Percentiles rank a stretch among this genome's conserved stretches.
Conservation (phyloP, 2,888 invertebrate genomes). For the Aleiodes alternator region DNA sequence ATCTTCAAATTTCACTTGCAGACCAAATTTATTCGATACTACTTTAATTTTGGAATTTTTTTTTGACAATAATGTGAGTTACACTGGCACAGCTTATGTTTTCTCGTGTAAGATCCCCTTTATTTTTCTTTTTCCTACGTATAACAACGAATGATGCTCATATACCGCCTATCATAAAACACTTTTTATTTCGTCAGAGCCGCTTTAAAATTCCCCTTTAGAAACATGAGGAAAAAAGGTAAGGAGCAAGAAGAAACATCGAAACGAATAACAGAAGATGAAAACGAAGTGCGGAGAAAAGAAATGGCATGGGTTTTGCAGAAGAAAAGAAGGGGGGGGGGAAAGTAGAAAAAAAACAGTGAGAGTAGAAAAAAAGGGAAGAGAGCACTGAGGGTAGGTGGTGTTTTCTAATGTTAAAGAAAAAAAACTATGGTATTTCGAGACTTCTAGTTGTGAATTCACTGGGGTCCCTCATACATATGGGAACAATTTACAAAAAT, state of each 20-base stretch:
- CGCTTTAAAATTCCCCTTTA: constrained; percentile 67
- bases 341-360: constrained; percentile 39
- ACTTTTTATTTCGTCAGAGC: constrained; percentile 66
- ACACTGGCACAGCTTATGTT: constrained; percentile 27
- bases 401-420: constrained; percentile 46
- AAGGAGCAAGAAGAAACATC: constrained; percentile 48
- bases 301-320: constrained; percentile 27
- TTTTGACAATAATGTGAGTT: not conserved
- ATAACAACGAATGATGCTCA: constrained; percentile 47
- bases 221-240: constrained; percentile 54
- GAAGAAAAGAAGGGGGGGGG: constrained; percentile 39
- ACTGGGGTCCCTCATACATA: constrained; percentile 65
- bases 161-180: constrained; percentile 65
- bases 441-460: constrained; percentile 64
- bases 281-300: constrained; percentile 44
- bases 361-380: constrained; percentile 30
- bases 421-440: constrained; percentile 54
- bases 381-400: constrained; percentile 47
- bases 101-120: constrained; percentile 53
- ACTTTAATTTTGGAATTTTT: no score
- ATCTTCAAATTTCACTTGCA: no score
- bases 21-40: no score
- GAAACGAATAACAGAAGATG: constrained; percentile 45
- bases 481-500: constrained; percentile 71
- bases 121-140: constrained; percentile 61